Evolutionary conservation across 2,113 vertebrate species (phyloP).

Genomic region (Microtus montanus): DNA sequence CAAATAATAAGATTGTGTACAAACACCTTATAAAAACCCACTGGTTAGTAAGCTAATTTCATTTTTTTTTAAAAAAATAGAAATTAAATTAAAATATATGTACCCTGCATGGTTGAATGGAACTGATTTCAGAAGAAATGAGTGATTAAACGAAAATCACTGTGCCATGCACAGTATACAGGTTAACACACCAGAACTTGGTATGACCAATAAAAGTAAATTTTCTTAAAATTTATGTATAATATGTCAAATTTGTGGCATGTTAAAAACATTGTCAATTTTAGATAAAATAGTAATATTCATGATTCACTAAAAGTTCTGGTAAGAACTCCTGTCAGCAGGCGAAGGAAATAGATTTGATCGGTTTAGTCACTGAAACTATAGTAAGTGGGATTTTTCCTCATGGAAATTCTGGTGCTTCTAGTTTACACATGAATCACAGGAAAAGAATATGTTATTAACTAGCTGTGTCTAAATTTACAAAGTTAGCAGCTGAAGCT

Average conservation of each 20-base stretch:
- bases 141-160: not conserved
- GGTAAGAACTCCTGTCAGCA: slow-evolving; percentile 49
- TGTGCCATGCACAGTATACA: rapidly evolving
- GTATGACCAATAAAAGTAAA: slow-evolving; percentile 8
- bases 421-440: slow-evolving; percentile 39
- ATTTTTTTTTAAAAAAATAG: not conserved
- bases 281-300: slow-evolving; percentile 40
- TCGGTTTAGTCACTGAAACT: slow-evolving; percentile 44
- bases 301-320: slow-evolving; percentile 53
- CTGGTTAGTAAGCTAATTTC: not conserved
- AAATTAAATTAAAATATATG: not conserved
- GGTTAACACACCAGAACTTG: not conserved
- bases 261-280: slow-evolving; percentile 63
- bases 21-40: not conserved
- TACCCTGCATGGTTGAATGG: not conserved
- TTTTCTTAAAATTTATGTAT: slow-evolving; percentile 24
- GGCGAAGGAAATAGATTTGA: slow-evolving; percentile 49
- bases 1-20: not conserved
- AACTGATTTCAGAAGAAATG: not conserved
- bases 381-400: not conserved
- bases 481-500: slow-evolving; percentile 9
- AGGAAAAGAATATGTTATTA: not conserved
- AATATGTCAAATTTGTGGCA: slow-evolving; percentile 36
- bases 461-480: slow-evolving; percentile 29
- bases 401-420: slow-evolving; percentile 46